Evolutionary conservation across 2,888 invertebrate species (phyloP).

Genomic region (Sinhomidia bicolor): DNA sequence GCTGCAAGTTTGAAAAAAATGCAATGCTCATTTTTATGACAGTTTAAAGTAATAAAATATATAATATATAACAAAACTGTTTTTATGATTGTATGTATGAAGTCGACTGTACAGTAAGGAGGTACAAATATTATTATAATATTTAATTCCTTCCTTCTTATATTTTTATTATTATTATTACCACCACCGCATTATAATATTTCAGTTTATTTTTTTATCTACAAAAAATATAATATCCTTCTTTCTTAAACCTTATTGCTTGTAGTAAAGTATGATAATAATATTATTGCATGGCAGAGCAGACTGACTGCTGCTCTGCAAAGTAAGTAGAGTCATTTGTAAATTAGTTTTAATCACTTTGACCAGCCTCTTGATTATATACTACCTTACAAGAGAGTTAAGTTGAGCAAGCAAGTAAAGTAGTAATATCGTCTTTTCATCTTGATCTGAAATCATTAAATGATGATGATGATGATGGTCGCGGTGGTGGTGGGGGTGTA

Average conservation of each 20-base stretch:
- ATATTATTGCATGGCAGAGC: background rate
- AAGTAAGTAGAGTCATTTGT: slow-evolving; percentile 55
- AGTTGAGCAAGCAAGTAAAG: background rate
- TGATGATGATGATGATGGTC: slow-evolving; percentile 41
- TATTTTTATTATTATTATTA: slow-evolving; percentile 6
- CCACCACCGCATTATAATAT: background rate
- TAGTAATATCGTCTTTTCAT: slow-evolving; percentile 48
- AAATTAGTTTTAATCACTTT: slow-evolving; percentile 73
- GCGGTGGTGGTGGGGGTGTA: slow-evolving; percentile 1
- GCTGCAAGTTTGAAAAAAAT: background rate
- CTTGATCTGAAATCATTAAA: slow-evolving; percentile 28
- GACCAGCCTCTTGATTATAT: slow-evolving; percentile 67
- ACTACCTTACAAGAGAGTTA: background rate
- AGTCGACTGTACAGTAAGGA: too few species aligned
- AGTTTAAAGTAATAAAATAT: background rate
- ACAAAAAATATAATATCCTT: background rate
- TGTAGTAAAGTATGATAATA: too few species aligned
- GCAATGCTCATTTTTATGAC: background rate
- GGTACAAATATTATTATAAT: background rate
- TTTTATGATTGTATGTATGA: background rate
- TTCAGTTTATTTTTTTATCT: slow-evolving; percentile 36
- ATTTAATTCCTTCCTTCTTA: slow-evolving; percentile 53
- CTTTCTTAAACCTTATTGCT: background rate
- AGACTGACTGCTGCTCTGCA: too few species aligned
- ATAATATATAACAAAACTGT: slow-evolving; percentile 19